Evolutionary conservation across 2,888 invertebrate species (phyloP), one percentile per base, ranked within the genome.

Genomic region (Pemphredon lugubris): DNA sequence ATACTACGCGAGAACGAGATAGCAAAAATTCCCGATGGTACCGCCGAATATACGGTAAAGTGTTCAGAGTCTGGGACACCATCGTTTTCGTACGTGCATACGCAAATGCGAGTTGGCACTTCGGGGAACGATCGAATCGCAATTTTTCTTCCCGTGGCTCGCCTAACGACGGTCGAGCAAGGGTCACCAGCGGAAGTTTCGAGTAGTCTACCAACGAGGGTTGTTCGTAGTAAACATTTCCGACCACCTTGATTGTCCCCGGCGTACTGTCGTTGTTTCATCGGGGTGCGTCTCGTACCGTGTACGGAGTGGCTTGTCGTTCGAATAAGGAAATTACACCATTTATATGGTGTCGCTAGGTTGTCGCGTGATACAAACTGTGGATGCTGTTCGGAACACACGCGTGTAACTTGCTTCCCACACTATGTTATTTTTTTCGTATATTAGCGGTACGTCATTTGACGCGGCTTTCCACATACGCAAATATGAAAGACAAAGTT

Each of bases 311-410:
- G 70, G 73, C 58, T 80, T 64, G 63, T 68, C 65, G 65, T 44
- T 58, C 58, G 81, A 79, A 81, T 75, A 73, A 81, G 75, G 71
- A 77, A 78, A 75, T 73, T 70, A 79, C 74, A 72, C 79, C 78
- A 73, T 80, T 81, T 79, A 55, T 79, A 71, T 47, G 59, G 55
- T 55, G 53, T 63, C 34, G 61, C 16, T 16, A n/a, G 48, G 47
- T 42, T 51, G 47, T 58, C 60, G 54, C 60, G 67, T 37, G 48
- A 44, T 44, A 34, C 54, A 58, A 64, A 75, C 65, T 51, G 53
- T 44, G 37, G 16, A 2, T n/a, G 30, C 34, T 18, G 57, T 59
- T 55, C 32, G 44, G 42, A 23, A 48, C n/a, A 23, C 21, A 18
- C 32, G 14, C 34, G 14, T 11, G 18, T 57, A 42, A 54, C 64